Conservation (phyloP, 35 echinoderm and acorn worm genomes). For the Patiria miniata region DNA sequence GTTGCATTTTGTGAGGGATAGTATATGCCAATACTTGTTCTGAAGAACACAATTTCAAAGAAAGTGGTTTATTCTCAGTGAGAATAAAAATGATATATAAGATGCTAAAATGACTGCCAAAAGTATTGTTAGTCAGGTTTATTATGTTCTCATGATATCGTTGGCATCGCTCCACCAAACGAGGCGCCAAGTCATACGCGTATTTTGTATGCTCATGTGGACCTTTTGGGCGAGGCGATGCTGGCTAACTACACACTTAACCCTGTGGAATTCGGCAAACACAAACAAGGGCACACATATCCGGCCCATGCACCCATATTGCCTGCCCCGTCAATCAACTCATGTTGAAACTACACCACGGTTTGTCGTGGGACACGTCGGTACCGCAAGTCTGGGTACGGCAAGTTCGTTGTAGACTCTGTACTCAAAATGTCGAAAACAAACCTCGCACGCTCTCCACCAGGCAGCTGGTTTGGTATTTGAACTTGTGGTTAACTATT, state of each 20-base stretch:
- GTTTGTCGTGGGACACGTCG: too few species aligned
- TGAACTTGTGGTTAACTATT: not conserved
- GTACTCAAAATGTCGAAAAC: not conserved
- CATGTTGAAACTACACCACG: too few species aligned
- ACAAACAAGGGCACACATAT: slow-evolving; percentile 1
- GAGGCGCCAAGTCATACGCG: not conserved
- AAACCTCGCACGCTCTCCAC: too few species aligned
- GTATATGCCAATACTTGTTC: too few species aligned
- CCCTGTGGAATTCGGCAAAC: slow-evolving; percentile 21
- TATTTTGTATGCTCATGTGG: not conserved
- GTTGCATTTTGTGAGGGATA: too few species aligned
- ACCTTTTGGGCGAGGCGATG: not conserved
- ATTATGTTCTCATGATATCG: not conserved
- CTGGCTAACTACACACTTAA: slow-evolving; percentile 21
- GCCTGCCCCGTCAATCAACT: too few species aligned
- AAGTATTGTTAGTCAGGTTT: too few species aligned
- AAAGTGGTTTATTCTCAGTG: too few species aligned
- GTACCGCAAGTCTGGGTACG: too few species aligned
- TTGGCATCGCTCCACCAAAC: not conserved
- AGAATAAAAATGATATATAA: too few species aligned
- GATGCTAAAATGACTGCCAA: too few species aligned
- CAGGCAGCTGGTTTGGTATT: not conserved
- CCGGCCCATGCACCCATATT: not conserved
- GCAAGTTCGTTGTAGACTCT: slow-evolving; percentile 1
- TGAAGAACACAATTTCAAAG: too few species aligned